Conservation (phyloP, 2,113 vertebrate genomes). For the Actinemys pallida region DNA sequence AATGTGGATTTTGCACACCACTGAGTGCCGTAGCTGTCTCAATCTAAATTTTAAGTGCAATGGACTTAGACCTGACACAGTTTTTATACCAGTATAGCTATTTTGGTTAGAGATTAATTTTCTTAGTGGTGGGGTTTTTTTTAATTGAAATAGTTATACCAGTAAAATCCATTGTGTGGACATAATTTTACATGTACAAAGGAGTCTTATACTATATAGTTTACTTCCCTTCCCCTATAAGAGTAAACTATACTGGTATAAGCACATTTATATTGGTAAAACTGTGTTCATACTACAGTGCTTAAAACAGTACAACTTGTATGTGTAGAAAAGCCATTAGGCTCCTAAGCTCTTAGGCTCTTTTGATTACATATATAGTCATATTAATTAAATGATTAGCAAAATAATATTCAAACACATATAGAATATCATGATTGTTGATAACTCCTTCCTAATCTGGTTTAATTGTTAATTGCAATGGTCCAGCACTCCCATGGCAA, state of each 20-base stretch:
- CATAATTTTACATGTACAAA: not conserved
- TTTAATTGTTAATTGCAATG: not conserved
- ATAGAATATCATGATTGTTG: not conserved
- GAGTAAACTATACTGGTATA: not conserved
- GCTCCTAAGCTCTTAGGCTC: not conserved
- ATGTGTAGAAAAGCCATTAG: not conserved
- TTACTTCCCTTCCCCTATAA: not conserved
- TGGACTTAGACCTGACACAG: accelerated
- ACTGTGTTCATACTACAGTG: not conserved
- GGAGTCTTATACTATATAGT: accelerated
- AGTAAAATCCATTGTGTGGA: not conserved
- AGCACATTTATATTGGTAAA: not conserved
- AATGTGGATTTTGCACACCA: not conserved
- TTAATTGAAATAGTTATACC: not conserved
- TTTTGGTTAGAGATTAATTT: not conserved
- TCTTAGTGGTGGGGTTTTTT: not conserved
- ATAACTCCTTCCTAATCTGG: not conserved
- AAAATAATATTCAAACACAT: not conserved
- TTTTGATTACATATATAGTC: not conserved
- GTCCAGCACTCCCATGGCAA: not conserved
- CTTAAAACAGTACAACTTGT: accelerated
- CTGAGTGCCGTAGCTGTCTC: not conserved
- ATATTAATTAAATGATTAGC: not conserved
- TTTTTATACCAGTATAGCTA: not conserved
- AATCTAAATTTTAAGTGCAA: not conserved